Conservation (phyloP, 2,797 vertebrate genomes). For the Menidia menidia region DNA sequence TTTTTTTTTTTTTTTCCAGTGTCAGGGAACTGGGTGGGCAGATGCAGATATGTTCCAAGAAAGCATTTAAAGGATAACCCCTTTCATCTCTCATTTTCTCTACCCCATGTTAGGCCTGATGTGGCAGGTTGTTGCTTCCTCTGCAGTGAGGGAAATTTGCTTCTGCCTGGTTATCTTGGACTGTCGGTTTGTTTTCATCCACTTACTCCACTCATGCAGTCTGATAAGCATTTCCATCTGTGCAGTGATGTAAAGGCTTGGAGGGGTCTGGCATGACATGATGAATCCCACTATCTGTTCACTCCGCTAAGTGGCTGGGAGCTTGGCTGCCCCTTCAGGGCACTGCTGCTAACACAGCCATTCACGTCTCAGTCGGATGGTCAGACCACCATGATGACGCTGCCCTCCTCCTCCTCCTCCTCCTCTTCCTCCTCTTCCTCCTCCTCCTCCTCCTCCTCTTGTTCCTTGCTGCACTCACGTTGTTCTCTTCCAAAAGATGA, state of each 20-base stretch:
- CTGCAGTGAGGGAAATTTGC: constrained; percentile 46
- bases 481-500: constrained; percentile 39
- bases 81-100: constrained; percentile 49
- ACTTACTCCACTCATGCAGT: constrained; percentile 18
- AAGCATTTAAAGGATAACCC: constrained; percentile 60
- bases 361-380: constrained; percentile 71
- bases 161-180: constrained; percentile 35
- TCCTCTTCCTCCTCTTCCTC: constrained; percentile 17
- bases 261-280: constrained; percentile 40
- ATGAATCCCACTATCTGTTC: constrained; percentile 59
- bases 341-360: constrained; percentile 67
- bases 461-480: constrained; percentile 47
- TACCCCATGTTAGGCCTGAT: constrained; percentile 39
- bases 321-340: constrained; percentile 73
- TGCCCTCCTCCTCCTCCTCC: constrained; percentile 50
- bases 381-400: constrained; percentile 79
- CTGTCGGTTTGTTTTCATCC: constrained; percentile 66
- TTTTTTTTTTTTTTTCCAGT: constrained; percentile 5
- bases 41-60: constrained; percentile 35
- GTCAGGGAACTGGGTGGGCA: constrained; percentile 28
- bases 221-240: constrained; percentile 28
- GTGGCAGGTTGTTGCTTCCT: constrained; percentile 47
- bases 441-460: constrained; percentile 49
- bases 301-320: constrained; percentile 68
- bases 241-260: constrained; percentile 6